Evolutionary conservation across 2,113 vertebrate genomes (phyloP), one percentile per base, ranked within the genome.

Genomic region (Festucalex cinctus): DNA sequence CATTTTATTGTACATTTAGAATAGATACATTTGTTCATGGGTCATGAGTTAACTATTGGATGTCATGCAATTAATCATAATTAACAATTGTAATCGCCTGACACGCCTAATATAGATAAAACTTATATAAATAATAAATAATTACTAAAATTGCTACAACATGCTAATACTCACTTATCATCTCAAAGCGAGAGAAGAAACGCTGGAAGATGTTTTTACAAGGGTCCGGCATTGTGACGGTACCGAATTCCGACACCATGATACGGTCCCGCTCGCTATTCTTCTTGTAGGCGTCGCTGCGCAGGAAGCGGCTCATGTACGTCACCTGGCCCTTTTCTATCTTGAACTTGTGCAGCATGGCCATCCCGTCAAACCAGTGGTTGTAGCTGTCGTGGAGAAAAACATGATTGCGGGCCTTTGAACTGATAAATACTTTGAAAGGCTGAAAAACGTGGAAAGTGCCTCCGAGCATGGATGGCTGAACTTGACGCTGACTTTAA

Each of bases 361-460:
- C 95, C 95, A 97, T 97, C 61, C 96, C 96, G 57, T 98, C 96
- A 81, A 99, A 98, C 95, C 95, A 98, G 65, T 99, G 96, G 84
- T 93, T 96, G 66, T 85, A 98, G 13, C 96, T 99, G 72, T 51
- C 37, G 35, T 12, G 35, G 54, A 41, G 20, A 0, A 43, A 24
- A 78, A 2, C n/a, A 54, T 1, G 1, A 22, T 9, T 51, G 1
- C n/a, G 32, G 16, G 32, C 5, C 32, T 19, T 37, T 20, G n/a
- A n/a, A n/a, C n/a, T n/a, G n/a, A n/a, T n/a, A n/a, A n/a, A n/a
- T n/a, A n/a, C n/a, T n/a, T n/a, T n/a, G n/a, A n/a, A n/a, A n/a
- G n/a, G n/a, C n/a, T n/a, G n/a, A n/a, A n/a, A n/a, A n/a, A n/a
- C n/a, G n/a, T n/a, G n/a, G n/a, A n/a, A n/a, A n/a, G n/a, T n/a